phyloP scores from a whole-genome alignment of 2,888 invertebrate genomes.

The Fabriciana adippe region DNA sequence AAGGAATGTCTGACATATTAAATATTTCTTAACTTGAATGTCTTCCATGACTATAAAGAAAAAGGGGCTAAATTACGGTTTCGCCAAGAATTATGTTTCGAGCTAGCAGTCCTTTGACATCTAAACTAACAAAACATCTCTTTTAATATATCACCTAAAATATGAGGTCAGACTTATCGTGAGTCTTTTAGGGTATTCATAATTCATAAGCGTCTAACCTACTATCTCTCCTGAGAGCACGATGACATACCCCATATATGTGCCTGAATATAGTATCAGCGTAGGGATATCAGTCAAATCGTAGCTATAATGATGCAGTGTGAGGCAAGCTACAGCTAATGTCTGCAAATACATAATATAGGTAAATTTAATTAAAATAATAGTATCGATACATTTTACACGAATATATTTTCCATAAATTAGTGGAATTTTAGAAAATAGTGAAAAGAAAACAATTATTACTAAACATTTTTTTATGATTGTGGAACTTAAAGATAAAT shows the following conservation, averaged over 20 bases:
- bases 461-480: no score
- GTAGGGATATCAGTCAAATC: slow-evolving; percentile 72
- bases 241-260: slow-evolving; percentile 70
- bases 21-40: background rate
- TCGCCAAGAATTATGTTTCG: background rate
- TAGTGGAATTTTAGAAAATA: no score
- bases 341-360: slow-evolving; percentile 47
- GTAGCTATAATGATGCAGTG: slow-evolving; percentile 71
- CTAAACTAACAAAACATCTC: background rate
- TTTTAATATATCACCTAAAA: background rate
- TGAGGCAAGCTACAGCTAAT: slow-evolving; percentile 65
- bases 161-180: no score
- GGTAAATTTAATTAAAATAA: slow-evolving; percentile 24
- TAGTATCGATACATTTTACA: background rate
- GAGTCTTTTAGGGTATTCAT: slow-evolving; percentile 8
- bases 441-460: no score
- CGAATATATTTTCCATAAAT: no score
- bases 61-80: slow-evolving; percentile 5
- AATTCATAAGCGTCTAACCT: slow-evolving; percentile 51
- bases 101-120: background rate
- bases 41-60: slow-evolving; percentile 1
- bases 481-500: no score
- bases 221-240: slow-evolving; percentile 74
- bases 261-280: slow-evolving; percentile 74
- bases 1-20: no score